Evolutionary conservation across 1,140 invertebrate genomes (phyloP), one percentile per base, ranked within the genome.

Genomic region (Arctopsyche grandis): DNA sequence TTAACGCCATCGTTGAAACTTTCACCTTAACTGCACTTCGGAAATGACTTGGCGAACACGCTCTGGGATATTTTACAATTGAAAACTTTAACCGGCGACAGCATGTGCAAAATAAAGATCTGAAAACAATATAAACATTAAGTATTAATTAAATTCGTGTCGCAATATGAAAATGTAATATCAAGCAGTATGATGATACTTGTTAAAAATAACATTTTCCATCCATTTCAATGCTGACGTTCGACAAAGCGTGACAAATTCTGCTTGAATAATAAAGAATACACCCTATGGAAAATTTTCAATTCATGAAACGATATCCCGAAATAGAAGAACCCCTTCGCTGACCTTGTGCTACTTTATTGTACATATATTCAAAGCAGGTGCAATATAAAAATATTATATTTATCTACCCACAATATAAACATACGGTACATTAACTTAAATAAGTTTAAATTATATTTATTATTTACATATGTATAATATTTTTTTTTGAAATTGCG

Each of bases 211-310:
- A 16, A 56, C 5, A 56, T 56, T 16, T 10, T 10, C 19, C 52
- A 16, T 56, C 52, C 14, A 56, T 56, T 56, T 56, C 14, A n/a
- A 56, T 56, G 1, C 1, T 16, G 52, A 56, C 19, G 29, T 56
- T 56, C 19, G 19, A 56, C 19, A n/a, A 56, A 21, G 19, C 22
- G 19, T 19, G 44, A 71, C 69, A 71, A 48, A 71, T 44, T 14
- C 12, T n/a, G n/a, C 69, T 71, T 48, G 69, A 71, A 48, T 44
- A 71, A 44, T 71, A 71, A 71, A 38, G 24, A 71, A 38, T n/a
- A 38, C 12, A 38, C 1, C 44, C 69, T 16, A 4, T 7, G 3
- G 60, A 22, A 66, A 10, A 66, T 4, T 66, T 12, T 66, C 19
- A 66, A 66, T 66, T 66, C 48, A 52, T 52, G 10, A 52, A 5